Evolutionary conservation across 2,113 vertebrate species (phyloP), one percentile per base, ranked within the genome.

Genomic region (Lepisosteus oculatus): DNA sequence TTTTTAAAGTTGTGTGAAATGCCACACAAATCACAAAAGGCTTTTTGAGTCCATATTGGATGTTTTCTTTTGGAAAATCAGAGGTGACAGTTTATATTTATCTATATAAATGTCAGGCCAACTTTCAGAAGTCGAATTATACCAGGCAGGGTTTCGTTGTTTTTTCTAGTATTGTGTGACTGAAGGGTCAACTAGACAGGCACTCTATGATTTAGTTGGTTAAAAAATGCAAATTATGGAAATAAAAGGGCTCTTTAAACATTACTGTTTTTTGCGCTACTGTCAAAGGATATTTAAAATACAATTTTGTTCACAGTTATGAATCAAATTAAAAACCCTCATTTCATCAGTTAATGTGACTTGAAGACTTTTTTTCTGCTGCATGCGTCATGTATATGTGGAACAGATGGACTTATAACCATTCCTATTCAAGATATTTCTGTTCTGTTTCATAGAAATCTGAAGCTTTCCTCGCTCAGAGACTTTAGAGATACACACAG

Each of bases 21-120:
- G 3, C 7, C 68, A 76, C 84, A 81, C 78, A 81, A 80, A 80
- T 7, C 55, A 73, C 74, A 72, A 72, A 61, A 42, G 70, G 71
- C 76, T 69, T 29, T 29, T 80, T 71, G 80, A 74, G 78, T 88
- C 87, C 86, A 88, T 80, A 84, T 86, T 87, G 85, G 87, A 88
- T 85, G 73, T 73, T 55, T 73, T 74, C 66, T 43, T n/a, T 73
- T 3, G 29, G 29, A 56, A 65, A 72, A 56, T 43, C 29, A 29
- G 73, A 42, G 70, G 72, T 71, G 56, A 61, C 45, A 57, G n/a
- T 56, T 65, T 56, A 45, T 69, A 64, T 65, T 43, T 77, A 73
- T 80, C 82, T 82, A 75, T 71, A 29, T 79, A 6, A 15, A 8
- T n/a, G 15, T 13, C n/a, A 14, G 15, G 14, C 17, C 72, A 6